Evolutionary conservation across 2,888 invertebrate genomes (phyloP), one percentile per base, ranked within the genome.

Genomic region (Galeruca laticollis): DNA sequence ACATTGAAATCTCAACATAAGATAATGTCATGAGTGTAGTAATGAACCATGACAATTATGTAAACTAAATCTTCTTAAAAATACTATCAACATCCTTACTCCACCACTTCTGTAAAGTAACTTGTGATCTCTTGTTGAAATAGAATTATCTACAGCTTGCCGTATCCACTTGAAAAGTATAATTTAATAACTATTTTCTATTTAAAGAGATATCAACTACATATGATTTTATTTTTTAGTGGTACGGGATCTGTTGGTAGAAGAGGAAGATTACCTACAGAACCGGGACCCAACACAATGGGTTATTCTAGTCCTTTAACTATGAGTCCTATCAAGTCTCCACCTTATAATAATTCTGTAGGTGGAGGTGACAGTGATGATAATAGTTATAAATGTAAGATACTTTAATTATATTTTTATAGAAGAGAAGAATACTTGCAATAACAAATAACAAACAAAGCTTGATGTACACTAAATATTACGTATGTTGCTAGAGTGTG

Each of bases 241-340:
- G 83, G 82, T 40, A 84, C 81, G 51, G 81, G 83, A 60, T 81
- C 81, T 68, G 81, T 82, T 60, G 79, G 79, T 11, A 82, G 78
- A 54, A 84, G 90, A 74, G 87, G 84, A 56, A 85, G 90, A 72
- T 82, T 90, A 75, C 88, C 89, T 35, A 90, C 90, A 2, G 90
- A 90, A 81, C 88, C 90, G 18, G 89, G 89, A 57, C 88, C 89
- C 43, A 87, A 87, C 72, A 85, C 85, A 40, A 83, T 82, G 77
- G 86, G 86, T 40, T 85, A 85, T 71, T 82, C 83, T 49, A 87
- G 88, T 75, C 87, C 88, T 10, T 78, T 87, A 21, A 79, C 86
- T 63, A 86, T 87, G 51, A 90, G 90, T 83, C 90, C 90, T 47
- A 85, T 89, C 31, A 90, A 89, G 79, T 90, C 90, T 35, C 90